These are phyloP conservation scores for Xestia sexstrigata DNA, from an alignment of 2,888 invertebrate species.

Conservation along the genomic window DNA sequence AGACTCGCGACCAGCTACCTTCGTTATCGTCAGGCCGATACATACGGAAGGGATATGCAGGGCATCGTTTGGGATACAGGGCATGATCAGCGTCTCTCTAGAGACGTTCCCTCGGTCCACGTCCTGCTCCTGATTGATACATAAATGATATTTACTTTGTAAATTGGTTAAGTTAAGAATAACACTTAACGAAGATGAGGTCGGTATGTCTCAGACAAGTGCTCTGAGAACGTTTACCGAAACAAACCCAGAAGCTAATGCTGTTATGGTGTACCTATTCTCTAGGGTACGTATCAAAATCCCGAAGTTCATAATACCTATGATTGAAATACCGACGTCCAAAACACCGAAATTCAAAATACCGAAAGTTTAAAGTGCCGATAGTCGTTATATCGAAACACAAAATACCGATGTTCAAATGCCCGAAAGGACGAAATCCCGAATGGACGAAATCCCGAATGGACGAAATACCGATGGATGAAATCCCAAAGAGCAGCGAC, in stretches of 20 bases:
- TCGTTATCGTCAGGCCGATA: neutral
- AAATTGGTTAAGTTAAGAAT: neutral
- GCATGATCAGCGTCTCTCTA: neutral
- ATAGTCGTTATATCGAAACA: too few relatives aligned
- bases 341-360: too few relatives aligned
- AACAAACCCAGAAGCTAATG: neutral
- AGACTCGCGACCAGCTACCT: neutral
- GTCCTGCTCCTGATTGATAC: neutral
- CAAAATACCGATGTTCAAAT: too few relatives aligned
- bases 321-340: too few relatives aligned
- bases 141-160: neutral
- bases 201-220: neutral
- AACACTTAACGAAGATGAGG: neutral
- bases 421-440: too few relatives aligned
- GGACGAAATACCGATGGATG: too few relatives aligned
- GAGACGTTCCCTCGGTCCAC: neutral
- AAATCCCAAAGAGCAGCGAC: too few relatives aligned
- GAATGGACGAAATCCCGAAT: too few relatives aligned
- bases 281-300: too few relatives aligned
- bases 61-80: neutral
- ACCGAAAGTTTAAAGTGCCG: too few relatives aligned
- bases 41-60: too few relatives aligned
- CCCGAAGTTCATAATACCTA: too few relatives aligned
- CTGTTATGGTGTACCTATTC: neutral
- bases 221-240: neutral